phyloP scores from a whole-genome alignment of 2,888 invertebrate genomes.

The Euspilapteryx auroguttella region DNA sequence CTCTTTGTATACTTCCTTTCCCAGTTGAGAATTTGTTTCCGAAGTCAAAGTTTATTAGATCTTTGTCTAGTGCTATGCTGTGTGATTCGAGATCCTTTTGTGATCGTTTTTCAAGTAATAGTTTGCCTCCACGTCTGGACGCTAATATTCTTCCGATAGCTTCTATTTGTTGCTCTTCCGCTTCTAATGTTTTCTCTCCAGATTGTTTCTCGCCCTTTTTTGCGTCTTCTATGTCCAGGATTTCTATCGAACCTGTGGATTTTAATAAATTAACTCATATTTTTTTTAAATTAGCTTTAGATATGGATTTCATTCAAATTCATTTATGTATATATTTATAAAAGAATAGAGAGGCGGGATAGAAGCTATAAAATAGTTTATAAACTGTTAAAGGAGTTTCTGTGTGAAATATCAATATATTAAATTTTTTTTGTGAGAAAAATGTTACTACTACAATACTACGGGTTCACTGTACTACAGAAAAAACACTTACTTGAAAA shows the following conservation, averaged over 20 bases:
- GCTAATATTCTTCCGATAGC: conserved; percentile 47
- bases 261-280: too few relatives aligned
- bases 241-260: conserved; percentile 38
- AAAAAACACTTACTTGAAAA: conserved; percentile 15
- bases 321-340: too few relatives aligned
- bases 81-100: conserved; percentile 39
- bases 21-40: conserved; percentile 37
- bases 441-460: too few relatives aligned
- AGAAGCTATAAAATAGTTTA: too few relatives aligned
- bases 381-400: too few relatives aligned
- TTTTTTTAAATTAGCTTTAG: too few relatives aligned
- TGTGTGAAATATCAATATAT: too few relatives aligned
- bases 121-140: conserved; percentile 31
- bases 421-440: too few relatives aligned
- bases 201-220: conserved; percentile 29
- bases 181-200: conserved; percentile 39
- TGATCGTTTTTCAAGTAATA: conserved; percentile 38
- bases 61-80: conserved; percentile 36
- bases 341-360: too few relatives aligned
- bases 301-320: too few relatives aligned
- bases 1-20: conserved; percentile 36
- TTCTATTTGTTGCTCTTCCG: conserved; percentile 52
- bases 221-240: conserved; percentile 40
- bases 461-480: too few relatives aligned
- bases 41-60: conserved; percentile 29